phyloP scores from a whole-genome alignment of 2,797 vertebrate species.

The Chelon labrosus region DNA sequence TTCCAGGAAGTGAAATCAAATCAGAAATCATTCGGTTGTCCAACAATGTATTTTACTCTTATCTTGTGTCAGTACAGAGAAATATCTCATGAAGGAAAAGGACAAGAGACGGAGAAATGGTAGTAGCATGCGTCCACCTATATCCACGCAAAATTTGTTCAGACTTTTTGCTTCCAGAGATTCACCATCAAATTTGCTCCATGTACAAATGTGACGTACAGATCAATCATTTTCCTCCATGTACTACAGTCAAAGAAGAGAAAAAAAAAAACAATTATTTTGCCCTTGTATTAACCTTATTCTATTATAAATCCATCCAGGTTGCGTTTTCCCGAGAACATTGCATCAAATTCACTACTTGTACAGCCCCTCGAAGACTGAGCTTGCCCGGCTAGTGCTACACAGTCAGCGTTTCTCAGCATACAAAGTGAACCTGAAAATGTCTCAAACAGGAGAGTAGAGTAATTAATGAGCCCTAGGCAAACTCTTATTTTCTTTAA shows the following conservation, averaged over 20 bases:
- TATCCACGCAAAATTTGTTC: conserved; percentile 8
- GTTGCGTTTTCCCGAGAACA: conserved; percentile 15
- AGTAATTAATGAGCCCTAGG: conserved; percentile 13
- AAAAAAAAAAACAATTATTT: neutral
- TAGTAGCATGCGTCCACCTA: conserved; percentile 1
- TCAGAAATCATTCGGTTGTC: conserved; percentile 71
- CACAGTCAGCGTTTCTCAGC: conserved; percentile 17
- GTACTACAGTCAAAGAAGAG: neutral
- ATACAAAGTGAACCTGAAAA: conserved; percentile 22
- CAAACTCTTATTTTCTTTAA: conserved; percentile 4
- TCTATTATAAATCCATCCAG: conserved; percentile 21
- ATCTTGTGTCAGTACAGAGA: conserved; percentile 54
- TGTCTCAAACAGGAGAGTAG: conserved; percentile 7
- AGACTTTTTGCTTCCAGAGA: neutral
- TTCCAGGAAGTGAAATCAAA: conserved; percentile 73
- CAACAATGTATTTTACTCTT: conserved; percentile 64
- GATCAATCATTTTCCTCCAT: neutral
- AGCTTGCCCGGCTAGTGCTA: conserved; percentile 11
- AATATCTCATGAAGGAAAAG: conserved; percentile 39
- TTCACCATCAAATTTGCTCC: neutral
- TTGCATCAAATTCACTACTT: conserved; percentile 14
- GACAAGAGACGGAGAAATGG: conserved; percentile 14
- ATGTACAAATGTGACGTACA: neutral
- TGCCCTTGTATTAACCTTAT: conserved; percentile 24
- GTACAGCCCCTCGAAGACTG: neutral